A percentile compares a stretch with the other conserved stretches of the same genome.
These are phyloP conservation scores for Origma solitaria DNA, from an alignment of 2,113 vertebrate genomes.

Conservation along the genomic window DNA sequence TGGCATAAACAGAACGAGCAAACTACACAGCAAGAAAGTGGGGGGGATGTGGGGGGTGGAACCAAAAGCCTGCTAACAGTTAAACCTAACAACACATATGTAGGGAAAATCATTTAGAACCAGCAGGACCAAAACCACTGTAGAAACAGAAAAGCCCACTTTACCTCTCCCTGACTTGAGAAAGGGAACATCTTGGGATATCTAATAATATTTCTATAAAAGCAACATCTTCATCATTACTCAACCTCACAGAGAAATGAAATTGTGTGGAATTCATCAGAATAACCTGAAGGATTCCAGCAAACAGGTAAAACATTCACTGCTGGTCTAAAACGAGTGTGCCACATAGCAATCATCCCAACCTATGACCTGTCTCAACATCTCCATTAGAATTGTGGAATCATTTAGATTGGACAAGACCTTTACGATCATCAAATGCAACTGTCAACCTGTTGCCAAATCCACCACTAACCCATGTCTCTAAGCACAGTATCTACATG, in stretches of 20 bases:
- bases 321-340: not conserved
- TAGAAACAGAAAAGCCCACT: not conserved
- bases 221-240: not conserved
- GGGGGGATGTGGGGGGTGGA: fast-evolving
- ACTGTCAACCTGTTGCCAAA: not conserved
- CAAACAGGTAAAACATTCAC: not conserved
- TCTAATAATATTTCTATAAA: not conserved
- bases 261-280: not conserved
- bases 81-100: not conserved
- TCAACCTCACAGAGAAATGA: not conserved
- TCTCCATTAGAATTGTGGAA: not conserved
- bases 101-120: not conserved
- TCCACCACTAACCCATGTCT: not conserved
- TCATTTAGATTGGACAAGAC: not conserved
- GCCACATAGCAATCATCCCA: not conserved
- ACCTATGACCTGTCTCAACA: not conserved
- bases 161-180: not conserved
- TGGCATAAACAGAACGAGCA: not conserved
- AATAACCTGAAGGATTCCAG: not conserved
- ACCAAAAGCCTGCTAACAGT: not conserved
- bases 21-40: fast-evolving
- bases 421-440: not conserved
- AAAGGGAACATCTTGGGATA: not conserved
- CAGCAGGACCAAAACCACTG: not conserved
- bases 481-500: not conserved